Evolutionary conservation across 2,797 vertebrate species (phyloP), one percentile per base, ranked within the genome.

Genomic region (Fratercula arctica): DNA sequence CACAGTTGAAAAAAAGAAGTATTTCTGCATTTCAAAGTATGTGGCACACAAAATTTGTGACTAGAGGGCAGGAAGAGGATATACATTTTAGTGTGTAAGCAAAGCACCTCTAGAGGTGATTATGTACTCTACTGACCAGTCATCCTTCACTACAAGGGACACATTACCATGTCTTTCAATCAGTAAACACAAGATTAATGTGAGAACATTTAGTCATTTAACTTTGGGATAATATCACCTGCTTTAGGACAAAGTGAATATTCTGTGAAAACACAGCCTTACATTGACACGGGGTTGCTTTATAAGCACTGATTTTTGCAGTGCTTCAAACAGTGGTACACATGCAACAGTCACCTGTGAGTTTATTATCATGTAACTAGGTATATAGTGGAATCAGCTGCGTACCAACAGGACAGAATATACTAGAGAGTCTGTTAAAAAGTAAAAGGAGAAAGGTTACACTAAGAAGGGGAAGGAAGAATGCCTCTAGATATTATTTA

Each of bases 261-360:
- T 9, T 45, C 31, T 25, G 6, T 41, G 28, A 48, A 75, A 59
- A 41, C 3, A 8, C 18, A 70, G 37, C 3, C 41, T 70, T 21
- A 39, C 21, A 56, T 0, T 14, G 45, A 16, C 29, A 43, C 0
- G 0, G 11, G 6, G 50, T 13, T 57, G 37, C 50, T 80, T n/a
- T 73, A 37, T 13, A 59, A 68, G 29, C 37, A 60, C 45, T 25
- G 23, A 46, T 31, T 46, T 56, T 39, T 48, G 25, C 67, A 67
- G n/a, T 13, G 43, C 33, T 69, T n/a, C 23, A 7, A 31, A 73
- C 51, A 64, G 41, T 2, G 16, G 31, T 20, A 39, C 19, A 16
- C 66, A 31, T 4, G 35, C 24, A 73, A 57, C 33, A 74, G 41
- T 35, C 11, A 3, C 72, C 28, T 28, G 20, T 0, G 5, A 57